Base-by-base conservation (phyloP, 2,888 invertebrate species). In the Idaea aversata region DNA sequence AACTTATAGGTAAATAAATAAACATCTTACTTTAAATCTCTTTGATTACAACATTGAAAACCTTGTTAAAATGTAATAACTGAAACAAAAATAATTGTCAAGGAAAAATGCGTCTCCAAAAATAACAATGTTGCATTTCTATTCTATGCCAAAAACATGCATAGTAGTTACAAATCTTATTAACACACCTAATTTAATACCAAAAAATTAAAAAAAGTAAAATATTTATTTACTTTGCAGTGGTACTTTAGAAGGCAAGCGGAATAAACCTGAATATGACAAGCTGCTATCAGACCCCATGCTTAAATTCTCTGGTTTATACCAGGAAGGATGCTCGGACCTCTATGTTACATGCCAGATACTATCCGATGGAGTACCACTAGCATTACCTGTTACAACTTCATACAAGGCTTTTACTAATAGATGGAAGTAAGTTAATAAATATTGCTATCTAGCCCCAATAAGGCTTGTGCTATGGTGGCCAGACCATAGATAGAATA, bases 331-430 rank as follows among this genome's bases (percentile, higher is more conserved):
- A 47, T 97, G 96, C 85, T 97, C 98, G 0, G 98, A 99, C 82
- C 93, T 99, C 72, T 96, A 96, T 85, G 98, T 99, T 10, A 96
- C 97, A 0, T 95, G 97, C 76, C 97, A 98, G 90, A 94, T 98
- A 13, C 95, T 95, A 85, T 95, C 97, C 70, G 96, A 97, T 81
- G 96, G 96, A 63, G 94, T 95, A 64, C 96, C 97, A 0, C 93
- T 99, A 3, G 97, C 97, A 15, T 88, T 98, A 71, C 98, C 98
- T 0, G 96, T 98, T 15, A 95, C 96, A 58, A 98, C 98, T 1
- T 96, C 98, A 0, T 98, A 98, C 82, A 99, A 99, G 87, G 94
- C 98, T 1, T 99, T 99, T 81, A 96, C 96, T 34, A 97, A 96
- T 65, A 93, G 99, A 77, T 99, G 98, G 98, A 98, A 97, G 97